These are phyloP conservation scores for Syrrhaptes paradoxus DNA, from an alignment of 2,113 vertebrate species.

Conservation along the genomic window DNA sequence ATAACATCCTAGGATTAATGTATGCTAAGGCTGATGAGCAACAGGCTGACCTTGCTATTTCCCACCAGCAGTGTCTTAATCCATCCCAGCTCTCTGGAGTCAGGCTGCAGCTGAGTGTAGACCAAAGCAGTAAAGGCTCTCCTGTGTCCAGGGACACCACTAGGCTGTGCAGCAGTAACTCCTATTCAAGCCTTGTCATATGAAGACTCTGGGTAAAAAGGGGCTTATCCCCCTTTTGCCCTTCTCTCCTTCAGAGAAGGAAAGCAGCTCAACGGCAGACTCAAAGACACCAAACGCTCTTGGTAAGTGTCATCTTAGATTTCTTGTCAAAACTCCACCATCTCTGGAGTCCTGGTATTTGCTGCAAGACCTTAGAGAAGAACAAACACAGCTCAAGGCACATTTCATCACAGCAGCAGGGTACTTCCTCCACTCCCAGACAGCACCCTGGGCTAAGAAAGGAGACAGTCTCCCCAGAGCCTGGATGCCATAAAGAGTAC, in stretches of 20 bases:
- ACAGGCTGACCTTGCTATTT: conserved; percentile 20
- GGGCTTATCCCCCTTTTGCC: background rate
- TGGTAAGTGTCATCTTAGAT: background rate
- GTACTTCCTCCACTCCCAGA: background rate
- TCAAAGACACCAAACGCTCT: background rate
- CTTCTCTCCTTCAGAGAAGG: background rate
- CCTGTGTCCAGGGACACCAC: background rate
- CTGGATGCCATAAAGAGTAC: background rate
- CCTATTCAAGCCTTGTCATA: background rate
- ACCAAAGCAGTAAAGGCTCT: background rate
- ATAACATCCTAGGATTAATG: background rate
- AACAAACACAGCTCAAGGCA: background rate
- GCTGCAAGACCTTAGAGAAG: conserved; percentile 3
- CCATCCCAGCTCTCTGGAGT: background rate
- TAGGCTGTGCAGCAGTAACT: background rate
- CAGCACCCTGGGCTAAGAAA: background rate
- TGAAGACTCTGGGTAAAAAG: background rate
- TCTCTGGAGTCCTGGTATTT: background rate
- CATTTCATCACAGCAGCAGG: background rate
- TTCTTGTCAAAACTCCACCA: background rate
- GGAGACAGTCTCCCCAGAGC: background rate
- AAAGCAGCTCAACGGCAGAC: background rate
- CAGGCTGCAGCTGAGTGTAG: background rate
- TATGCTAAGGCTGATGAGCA: background rate
- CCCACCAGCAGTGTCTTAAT: background rate